phyloP scores from a whole-genome alignment of 2,113 vertebrate genomes.

The Alexandromys fortis region DNA sequence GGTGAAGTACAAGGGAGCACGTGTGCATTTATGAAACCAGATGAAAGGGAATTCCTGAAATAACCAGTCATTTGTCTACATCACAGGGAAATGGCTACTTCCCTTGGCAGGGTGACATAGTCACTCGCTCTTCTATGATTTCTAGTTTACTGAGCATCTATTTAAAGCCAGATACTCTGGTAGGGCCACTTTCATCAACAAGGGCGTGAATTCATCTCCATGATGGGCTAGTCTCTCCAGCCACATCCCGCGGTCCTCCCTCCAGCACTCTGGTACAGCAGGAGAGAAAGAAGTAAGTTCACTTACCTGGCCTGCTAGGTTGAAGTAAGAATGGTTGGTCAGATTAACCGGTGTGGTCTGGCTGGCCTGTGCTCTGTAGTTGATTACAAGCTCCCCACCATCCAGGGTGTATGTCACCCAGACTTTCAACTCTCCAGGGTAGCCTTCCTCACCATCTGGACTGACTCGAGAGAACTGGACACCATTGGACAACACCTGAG shows the following conservation, averaged over 20 bases:
- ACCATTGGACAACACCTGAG: constrained; percentile 86
- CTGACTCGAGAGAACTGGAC: constrained; percentile 91
- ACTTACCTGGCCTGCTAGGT: constrained; percentile 94
- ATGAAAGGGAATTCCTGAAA: constrained; percentile 25
- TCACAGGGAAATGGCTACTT: not conserved
- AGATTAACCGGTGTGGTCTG: constrained; percentile 93
- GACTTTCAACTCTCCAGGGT: constrained; percentile 92
- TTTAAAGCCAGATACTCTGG: not conserved
- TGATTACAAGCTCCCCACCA: constrained; percentile 87
- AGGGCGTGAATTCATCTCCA: not conserved
- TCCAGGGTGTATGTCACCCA: constrained; percentile 92
- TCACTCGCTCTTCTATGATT: not conserved
- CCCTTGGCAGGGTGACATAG: not conserved
- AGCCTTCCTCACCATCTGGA: constrained; percentile 94
- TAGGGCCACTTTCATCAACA: not conserved
- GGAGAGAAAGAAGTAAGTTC: not conserved
- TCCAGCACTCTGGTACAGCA: not conserved
- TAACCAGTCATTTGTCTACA: not conserved
- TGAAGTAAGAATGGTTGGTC: constrained; percentile 97
- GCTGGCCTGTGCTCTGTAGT: constrained; percentile 89
- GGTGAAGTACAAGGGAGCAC: not conserved
- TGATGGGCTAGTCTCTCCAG: not conserved
- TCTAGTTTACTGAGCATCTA: not conserved
- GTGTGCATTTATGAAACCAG: not conserved
- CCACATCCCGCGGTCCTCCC: not conserved